Evolutionary conservation across 2,888 invertebrate species (phyloP), one percentile per base, ranked within the genome.

Genomic region (Selenia dentaria): DNA sequence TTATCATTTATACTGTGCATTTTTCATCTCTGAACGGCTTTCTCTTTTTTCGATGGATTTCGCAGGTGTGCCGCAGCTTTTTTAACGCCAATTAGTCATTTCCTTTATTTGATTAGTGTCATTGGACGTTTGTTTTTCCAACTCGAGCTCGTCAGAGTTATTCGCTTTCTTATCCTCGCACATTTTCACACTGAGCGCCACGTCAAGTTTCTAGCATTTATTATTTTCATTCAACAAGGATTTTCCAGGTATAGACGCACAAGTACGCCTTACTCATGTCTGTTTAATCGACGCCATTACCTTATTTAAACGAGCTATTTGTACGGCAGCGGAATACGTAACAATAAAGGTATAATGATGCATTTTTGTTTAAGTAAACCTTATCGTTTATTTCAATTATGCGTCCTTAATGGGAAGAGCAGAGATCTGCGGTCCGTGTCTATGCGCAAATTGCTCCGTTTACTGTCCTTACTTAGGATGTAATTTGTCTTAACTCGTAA

Each of bases 211-310:
- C 64, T 71, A 75, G 69, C 61, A 76, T 81, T 74, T 68, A 70
- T 75, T 79, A 74, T 77, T 80, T 80, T 79, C 65, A 77, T 81
- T 81, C 70, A 80, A 81, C 75, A 77, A 69, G 73, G 74, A 62
- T 61, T 79, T 81, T 74, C 78, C 78, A 66, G 50, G 59, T 71
- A 75, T 67, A 62, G 60, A 37, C 54, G 60, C 57, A 55, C 59
- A 46, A 61, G 57, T 59, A 48, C 44, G 56, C 57, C 51, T 74
- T 71, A 70, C 61, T 74, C 71, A 74, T 64, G 55, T 59, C 60
- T 68, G 70, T 72, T 74, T 68, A 66, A 74, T 70, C 53, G 64
- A 62, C 57, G 51, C 46, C 53, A 60, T 46, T 64, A 58, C 57
- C 59, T 67, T 62, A 59, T 67, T 63, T 60, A 67, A 69, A 67